Evolutionary conservation across 2,797 vertebrate species (phyloP).

Genomic region (Neoniphon sammara): DNA sequence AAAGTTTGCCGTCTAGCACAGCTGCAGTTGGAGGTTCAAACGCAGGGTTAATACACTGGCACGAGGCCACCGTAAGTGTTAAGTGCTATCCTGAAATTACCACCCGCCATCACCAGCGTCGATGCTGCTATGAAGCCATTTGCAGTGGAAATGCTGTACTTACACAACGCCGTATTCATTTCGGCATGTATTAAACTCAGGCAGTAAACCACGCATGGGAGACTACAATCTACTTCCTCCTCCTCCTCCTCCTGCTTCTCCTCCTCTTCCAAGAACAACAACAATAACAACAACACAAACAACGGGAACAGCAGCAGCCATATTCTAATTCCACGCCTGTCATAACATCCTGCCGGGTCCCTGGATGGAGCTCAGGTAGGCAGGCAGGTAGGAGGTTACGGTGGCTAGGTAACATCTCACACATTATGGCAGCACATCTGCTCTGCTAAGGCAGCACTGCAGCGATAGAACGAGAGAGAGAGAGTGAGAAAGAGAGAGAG

Average conservation of each 20-base stretch:
- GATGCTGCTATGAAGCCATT: slow-evolving; percentile 53
- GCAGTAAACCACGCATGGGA: slow-evolving; percentile 66
- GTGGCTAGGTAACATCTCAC: slow-evolving; percentile 28
- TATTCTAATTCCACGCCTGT: slow-evolving; percentile 60
- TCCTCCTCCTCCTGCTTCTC: slow-evolving; percentile 2
- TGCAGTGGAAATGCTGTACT: slow-evolving; percentile 66
- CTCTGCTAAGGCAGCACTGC: slow-evolving; percentile 22
- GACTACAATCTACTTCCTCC: slow-evolving; percentile 42
- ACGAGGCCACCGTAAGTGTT: slow-evolving; percentile 38
- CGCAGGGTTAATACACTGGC: slow-evolving; percentile 40
- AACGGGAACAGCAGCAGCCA: slow-evolving; percentile 41
- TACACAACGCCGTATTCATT: slow-evolving; percentile 62
- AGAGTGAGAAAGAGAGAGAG: slow-evolving; percentile 2
- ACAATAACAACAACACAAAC: slow-evolving; percentile 23
- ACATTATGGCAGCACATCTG: slow-evolving; percentile 65
- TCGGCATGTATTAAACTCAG: slow-evolving; percentile 64
- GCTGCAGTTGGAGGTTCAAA: slow-evolving; percentile 8
- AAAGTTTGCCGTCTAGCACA: background rate
- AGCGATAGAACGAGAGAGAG: background rate
- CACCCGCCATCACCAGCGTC: slow-evolving; percentile 21
- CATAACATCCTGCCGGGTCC: slow-evolving; percentile 53
- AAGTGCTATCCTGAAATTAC: slow-evolving; percentile 43
- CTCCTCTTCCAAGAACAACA: background rate
- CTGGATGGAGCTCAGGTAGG: slow-evolving; percentile 52
- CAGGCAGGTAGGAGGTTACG: slow-evolving; percentile 46